Evolutionary conservation across 2,113 vertebrate genomes (phyloP), one percentile per base, ranked within the genome.

Genomic region (Scophthalmus maximus): DNA sequence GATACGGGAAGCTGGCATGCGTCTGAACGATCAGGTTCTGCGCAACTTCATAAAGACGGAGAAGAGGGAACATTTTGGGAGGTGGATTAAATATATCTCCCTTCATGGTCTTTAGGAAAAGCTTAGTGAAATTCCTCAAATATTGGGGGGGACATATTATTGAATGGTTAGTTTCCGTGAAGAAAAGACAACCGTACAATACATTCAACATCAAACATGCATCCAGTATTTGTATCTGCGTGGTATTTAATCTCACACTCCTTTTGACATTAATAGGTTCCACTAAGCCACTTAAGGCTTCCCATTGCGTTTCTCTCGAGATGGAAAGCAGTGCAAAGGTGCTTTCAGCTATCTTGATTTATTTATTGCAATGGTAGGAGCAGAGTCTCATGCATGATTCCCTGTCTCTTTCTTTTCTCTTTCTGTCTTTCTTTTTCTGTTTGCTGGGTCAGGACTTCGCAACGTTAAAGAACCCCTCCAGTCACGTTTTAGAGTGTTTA

Each of bases 211-310:
- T 29, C 11, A 60, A 27, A 34, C 22, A 32, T 64, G 8, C 6
- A 10, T n/a, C n/a, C n/a, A n/a, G n/a, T 38, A 27, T 30, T 26
- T 40, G 65, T 17, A 26, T 27, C 46, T n/a, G 44, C n/a, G 10
- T 27, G 44, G 17, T 29, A 18, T 3, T 49, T 61, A 4, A 64
- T 64, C 73, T 64, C 27, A 42, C 65, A 46, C 32, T 64, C 26
- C 20, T n/a, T n/a, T n/a, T n/a, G n/a, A 36, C 42, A 30, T 53
- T 46, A 46, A 53, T 68, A 32, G 51, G 32, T 58, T 68, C 46
- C 40, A 50, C 22, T 44, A 51, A 76, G 12, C 46, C 23, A 15
- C 17, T 50, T 15, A 18, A n/a, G 20, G 12, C 22, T 36, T 38
- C 50, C 4, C 17, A 15, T 36, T 42, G 10, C 20, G 40, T 61